phyloP scores from a whole-genome alignment of 2,797 vertebrate genomes.

The Anas bernieri region DNA sequence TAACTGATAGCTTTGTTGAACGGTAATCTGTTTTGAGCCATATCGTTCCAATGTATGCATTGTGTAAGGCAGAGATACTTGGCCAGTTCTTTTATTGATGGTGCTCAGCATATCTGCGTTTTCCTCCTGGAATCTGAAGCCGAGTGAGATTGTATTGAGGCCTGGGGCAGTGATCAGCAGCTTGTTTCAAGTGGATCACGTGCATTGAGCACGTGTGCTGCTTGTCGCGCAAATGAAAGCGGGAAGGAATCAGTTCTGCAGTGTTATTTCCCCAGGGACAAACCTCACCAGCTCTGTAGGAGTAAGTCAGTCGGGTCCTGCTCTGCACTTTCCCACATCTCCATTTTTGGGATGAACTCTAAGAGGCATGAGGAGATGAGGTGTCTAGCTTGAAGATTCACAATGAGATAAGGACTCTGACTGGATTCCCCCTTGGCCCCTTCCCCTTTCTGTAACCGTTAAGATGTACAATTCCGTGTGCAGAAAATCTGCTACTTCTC shows the following conservation, averaged over 20 bases:
- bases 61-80: neutral
- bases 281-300: neutral
- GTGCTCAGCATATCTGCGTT: neutral
- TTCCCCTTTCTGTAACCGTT: neutral
- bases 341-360: neutral
- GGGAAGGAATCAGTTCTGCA: neutral
- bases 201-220: neutral
- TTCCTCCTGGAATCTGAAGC: neutral
- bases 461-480: neutral
- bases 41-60: neutral
- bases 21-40: neutral
- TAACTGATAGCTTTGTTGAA: neutral
- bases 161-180: too few species aligned
- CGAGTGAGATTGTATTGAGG: too few species aligned
- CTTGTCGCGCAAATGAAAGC: rapidly evolving
- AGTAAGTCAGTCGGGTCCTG: neutral
- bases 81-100: neutral
- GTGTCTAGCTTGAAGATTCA: neutral
- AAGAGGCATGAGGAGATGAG: neutral
- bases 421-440: neutral
- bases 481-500: neutral
- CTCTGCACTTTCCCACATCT: neutral
- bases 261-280: neutral
- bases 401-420: neutral
- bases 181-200: neutral